phyloP scores from a whole-genome alignment of 2,888 invertebrate species.

The Taphrorychus bicolor region DNA sequence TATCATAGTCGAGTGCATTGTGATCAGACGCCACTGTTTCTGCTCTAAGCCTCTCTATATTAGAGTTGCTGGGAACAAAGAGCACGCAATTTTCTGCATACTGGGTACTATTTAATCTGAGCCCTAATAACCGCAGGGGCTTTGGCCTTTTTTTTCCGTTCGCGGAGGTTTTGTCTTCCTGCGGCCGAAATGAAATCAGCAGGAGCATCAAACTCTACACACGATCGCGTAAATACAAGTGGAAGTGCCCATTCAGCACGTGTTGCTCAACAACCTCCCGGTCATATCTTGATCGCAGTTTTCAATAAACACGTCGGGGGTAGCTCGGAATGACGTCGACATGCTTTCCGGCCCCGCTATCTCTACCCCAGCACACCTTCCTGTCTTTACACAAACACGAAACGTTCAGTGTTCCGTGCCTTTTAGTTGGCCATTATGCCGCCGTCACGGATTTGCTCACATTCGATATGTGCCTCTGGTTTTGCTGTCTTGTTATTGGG shows the following conservation, averaged over 20 bases:
- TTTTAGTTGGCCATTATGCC: constrained; percentile 26
- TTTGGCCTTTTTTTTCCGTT: background rate
- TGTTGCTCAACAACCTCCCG: constrained; percentile 47
- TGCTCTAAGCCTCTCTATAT: background rate
- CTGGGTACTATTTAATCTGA: background rate
- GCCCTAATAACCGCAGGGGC: background rate
- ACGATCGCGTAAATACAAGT: constrained; percentile 36
- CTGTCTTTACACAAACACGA: constrained; percentile 45
- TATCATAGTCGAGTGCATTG: no score
- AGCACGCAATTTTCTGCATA: background rate
- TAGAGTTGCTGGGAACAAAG: background rate
- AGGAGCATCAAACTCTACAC: background rate
- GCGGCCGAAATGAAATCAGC: background rate
- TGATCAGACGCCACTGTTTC: background rate
- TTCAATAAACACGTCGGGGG: constrained; percentile 49
- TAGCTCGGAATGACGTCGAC: constrained; percentile 37
- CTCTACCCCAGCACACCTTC: constrained; percentile 45
- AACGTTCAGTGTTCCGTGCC: constrained; percentile 37
- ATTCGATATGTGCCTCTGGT: constrained; percentile 4
- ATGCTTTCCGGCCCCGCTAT: constrained; percentile 44
- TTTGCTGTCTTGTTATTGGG: background rate
- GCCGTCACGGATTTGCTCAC: constrained; percentile 22
- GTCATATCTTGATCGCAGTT: constrained; percentile 45
- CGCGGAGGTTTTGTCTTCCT: no score
- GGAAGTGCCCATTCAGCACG: constrained; percentile 48